Evolutionary conservation across 2,113 vertebrate species (phyloP).

Genomic region (Maccullochella peelii): DNA sequence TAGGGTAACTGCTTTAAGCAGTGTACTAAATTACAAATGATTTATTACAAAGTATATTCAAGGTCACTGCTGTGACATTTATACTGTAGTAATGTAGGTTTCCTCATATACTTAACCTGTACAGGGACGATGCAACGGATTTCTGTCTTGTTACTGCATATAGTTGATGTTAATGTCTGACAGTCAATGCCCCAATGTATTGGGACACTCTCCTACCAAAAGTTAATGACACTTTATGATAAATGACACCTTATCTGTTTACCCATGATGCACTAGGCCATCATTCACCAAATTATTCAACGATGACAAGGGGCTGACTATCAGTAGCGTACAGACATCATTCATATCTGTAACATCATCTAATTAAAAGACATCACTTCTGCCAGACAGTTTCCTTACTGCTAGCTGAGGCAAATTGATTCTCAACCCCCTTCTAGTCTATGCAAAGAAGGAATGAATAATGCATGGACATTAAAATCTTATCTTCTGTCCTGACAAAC

Average conservation of each 20-base stretch:
- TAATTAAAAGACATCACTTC: constrained; percentile 80
- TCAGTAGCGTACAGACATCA: constrained; percentile 68
- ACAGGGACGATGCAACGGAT: not conserved
- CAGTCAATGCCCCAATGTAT: constrained; percentile 4
- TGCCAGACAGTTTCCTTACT: constrained; percentile 71
- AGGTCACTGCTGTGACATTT: not conserved
- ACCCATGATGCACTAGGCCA: constrained; percentile 67
- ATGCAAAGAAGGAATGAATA: constrained; percentile 75
- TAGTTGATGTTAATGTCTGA: constrained; percentile 5
- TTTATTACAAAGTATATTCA: not conserved
- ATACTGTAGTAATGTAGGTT: not conserved
- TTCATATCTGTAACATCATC: constrained; percentile 78
- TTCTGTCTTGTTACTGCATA: not conserved
- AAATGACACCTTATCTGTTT: constrained; percentile 74
- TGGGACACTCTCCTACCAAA: constrained; percentile 41
- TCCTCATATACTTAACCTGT: not conserved
- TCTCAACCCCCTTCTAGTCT: constrained; percentile 44
- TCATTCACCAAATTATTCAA: constrained; percentile 62
- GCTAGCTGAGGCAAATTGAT: constrained; percentile 73
- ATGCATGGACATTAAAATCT: constrained; percentile 77
- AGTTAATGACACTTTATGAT: constrained; percentile 64
- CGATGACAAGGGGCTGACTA: constrained; percentile 56
- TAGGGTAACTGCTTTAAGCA: not conserved
- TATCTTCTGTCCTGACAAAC: constrained; percentile 78
- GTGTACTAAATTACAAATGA: not conserved